A percentile compares a stretch with the other conserved stretches of the same genome.
Evolutionary conservation across 2,113 vertebrate genomes (phyloP).

Genomic region (Helogale parvula): DNA sequence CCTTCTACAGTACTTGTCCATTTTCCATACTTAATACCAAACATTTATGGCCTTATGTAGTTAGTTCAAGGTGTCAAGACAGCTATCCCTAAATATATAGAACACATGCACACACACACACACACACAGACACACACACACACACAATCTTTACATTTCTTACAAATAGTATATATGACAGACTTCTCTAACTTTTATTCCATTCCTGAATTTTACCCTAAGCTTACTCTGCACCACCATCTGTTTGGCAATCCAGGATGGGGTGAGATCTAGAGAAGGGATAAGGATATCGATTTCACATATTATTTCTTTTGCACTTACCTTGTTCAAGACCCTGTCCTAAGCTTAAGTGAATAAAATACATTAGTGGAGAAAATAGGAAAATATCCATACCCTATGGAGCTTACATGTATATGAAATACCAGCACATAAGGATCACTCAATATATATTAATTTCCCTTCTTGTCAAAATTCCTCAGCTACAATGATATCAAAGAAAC

Average conservation of each 20-base stretch:
- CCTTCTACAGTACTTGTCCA: background rate
- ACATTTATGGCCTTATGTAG: background rate
- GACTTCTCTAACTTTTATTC: background rate
- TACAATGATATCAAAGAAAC: background rate
- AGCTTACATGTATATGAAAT: conserved; percentile 3
- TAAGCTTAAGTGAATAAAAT: background rate
- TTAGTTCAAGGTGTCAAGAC: background rate
- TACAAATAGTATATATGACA: background rate
- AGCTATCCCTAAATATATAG: background rate
- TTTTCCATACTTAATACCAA: background rate
- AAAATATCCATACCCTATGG: background rate
- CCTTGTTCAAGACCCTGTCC: background rate
- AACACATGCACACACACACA: background rate
- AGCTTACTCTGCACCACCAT: background rate
- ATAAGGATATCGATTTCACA: background rate
- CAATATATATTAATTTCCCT: background rate
- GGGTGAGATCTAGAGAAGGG: background rate
- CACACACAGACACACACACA: no score
- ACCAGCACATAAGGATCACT: background rate
- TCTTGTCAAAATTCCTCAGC: background rate
- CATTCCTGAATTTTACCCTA: conserved; percentile 10
- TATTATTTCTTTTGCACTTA: background rate
- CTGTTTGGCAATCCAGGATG: background rate
- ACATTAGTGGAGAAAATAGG: background rate
- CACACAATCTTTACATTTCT: background rate